Evolutionary conservation across 2,113 vertebrate species (phyloP), one percentile per base, ranked within the genome.

Genomic region (Bos taurus): DNA sequence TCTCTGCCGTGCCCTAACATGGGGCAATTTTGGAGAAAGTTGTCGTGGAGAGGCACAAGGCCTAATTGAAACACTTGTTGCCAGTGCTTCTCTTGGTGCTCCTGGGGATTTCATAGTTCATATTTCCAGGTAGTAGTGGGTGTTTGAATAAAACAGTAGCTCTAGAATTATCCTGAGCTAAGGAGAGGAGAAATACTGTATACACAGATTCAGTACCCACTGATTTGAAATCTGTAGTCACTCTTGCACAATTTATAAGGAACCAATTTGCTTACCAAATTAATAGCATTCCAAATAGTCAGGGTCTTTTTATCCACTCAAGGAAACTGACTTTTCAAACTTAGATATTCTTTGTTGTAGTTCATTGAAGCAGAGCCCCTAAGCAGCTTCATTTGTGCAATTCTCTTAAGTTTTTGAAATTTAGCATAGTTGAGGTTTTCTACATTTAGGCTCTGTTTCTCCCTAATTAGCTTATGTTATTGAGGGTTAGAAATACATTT

Each of bases 281-380:
- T 67, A 93, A 96, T 48, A 94, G 33, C 56, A 7, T 74, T 19
- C 2, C 62, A 93, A 82, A 94, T 87, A 86, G 36, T 25, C 50
- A 87, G 21, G 17, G 21, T 93, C 46, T 95, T 89, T 95, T 94
- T 62, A 95, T 88, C 78, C 88, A n/a, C n/a, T 87, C 56, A 86
- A 93, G n/a, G 80, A 98, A 94, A 95, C 71, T 57, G 36, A 81
- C 36, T 87, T 97, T 88, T 95, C 78, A 78, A 86, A 89, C 67
- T 90, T 90, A 80, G 13, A 87, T 80, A 71, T 94, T 82, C 43
- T 86, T 98, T 43, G 60, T 52, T 36, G 25, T 93, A 50, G 6
- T 94, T 96, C 74, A 82, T 7, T 28, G 82, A 82, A 80, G 60
- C 64, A 25, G n/a, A 91, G 13, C 28, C 4, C n/a, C 59, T 82